Evolutionary conservation across 2,113 vertebrate species (phyloP).

Genomic region (Orycteropus afer): DNA sequence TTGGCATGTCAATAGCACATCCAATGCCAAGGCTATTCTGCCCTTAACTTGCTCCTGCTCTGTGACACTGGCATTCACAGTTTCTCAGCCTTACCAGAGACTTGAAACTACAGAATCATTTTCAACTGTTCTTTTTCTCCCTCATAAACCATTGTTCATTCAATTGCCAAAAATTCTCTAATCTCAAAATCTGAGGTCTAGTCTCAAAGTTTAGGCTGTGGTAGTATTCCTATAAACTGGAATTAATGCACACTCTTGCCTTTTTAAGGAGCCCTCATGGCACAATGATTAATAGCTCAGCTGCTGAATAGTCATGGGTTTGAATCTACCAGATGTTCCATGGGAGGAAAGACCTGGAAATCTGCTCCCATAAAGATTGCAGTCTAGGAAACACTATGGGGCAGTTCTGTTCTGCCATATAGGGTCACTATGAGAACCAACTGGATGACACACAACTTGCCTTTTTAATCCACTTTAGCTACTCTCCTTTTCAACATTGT

Average conservation of each 20-base stretch:
- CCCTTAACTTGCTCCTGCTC: neutral
- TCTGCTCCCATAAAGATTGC: neutral
- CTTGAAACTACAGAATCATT: neutral
- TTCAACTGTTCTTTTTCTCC: neutral
- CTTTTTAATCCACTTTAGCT: neutral
- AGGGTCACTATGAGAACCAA: neutral
- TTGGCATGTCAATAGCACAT: constrained; percentile 25
- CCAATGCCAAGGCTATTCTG: neutral
- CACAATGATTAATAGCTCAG: neutral
- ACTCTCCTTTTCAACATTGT: neutral
- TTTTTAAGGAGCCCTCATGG: neutral
- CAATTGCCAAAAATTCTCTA: neutral
- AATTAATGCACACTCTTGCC: neutral
- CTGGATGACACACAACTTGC: neutral
- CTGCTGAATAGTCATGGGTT: neutral
- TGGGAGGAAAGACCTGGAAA: neutral
- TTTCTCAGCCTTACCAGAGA: neutral
- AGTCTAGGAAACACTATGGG: neutral
- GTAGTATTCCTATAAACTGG: neutral
- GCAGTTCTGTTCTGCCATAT: neutral
- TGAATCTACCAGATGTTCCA: neutral
- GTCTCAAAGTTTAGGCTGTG: neutral
- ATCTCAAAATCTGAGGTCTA: neutral
- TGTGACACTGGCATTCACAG: neutral
- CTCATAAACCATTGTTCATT: neutral